phyloP scores from a whole-genome alignment of 1,140 invertebrate genomes.

The Cotesia chilonis region DNA sequence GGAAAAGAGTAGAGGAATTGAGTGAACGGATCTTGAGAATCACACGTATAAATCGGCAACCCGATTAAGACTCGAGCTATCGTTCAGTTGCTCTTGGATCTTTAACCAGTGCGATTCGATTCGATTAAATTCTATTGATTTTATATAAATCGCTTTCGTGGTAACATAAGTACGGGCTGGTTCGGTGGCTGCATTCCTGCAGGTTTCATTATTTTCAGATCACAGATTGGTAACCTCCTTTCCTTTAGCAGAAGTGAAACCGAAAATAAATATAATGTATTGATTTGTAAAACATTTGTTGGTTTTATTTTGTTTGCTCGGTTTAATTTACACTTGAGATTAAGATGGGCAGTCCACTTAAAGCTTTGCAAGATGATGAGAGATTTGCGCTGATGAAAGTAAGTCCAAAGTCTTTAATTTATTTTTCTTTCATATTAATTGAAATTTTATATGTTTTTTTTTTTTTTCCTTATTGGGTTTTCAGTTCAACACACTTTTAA shows the following conservation, averaged over 20 bases:
- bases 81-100: conserved; percentile 20
- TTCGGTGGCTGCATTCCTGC: too few species aligned
- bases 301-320: not conserved
- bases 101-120: conserved; percentile 9
- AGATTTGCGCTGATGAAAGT: conserved; percentile 76
- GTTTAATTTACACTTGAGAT: too few species aligned
- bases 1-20: not conserved
- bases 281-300: conserved; percentile 3
- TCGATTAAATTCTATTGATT: not conserved
- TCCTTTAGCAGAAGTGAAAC: not conserved
- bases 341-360: conserved; percentile 34
- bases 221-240: too few species aligned
- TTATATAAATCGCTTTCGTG: too few species aligned
- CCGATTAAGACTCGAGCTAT: not conserved
- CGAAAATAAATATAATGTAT: not conserved
- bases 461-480: not conserved
- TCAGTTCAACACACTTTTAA: too few species aligned
- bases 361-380: conserved; percentile 67
- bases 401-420: conserved; percentile 43
- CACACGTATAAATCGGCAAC: not conserved
- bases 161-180: too few species aligned
- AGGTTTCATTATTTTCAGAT: too few species aligned
- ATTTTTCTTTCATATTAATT: not conserved
- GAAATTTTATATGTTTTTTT: not conserved
- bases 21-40: conserved; percentile 12